Evolutionary conservation across 1,140 invertebrate genomes (phyloP).

Genomic region (Eulimnadia texana): DNA sequence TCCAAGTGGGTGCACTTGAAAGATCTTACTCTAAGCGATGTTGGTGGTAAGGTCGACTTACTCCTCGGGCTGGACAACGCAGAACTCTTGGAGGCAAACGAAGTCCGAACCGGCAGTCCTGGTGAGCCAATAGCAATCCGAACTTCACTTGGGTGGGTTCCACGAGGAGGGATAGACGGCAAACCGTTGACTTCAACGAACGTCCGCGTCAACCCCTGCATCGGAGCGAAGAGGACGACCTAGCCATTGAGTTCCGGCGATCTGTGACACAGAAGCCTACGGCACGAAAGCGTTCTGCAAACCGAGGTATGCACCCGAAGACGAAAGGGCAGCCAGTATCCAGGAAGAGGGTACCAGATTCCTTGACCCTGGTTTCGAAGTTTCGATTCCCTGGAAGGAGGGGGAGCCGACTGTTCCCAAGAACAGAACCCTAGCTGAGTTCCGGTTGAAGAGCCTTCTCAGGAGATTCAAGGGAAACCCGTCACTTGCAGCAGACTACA

Average conservation of each 20-base stretch:
- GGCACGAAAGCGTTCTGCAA: background rate
- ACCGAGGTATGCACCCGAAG: background rate
- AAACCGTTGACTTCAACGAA: background rate
- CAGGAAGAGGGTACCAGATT: background rate
- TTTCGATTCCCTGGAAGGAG: background rate
- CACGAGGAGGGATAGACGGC: background rate
- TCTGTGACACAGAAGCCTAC: background rate
- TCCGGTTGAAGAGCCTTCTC: background rate
- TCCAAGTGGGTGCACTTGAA: background rate
- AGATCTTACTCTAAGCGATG: conserved; percentile 1
- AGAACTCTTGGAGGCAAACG: background rate
- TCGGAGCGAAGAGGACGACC: no score
- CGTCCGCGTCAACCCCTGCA: background rate
- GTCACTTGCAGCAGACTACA: background rate
- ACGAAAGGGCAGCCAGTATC: background rate
- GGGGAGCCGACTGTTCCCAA: background rate
- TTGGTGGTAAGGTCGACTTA: conserved; percentile 1
- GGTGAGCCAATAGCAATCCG: background rate
- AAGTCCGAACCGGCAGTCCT: background rate
- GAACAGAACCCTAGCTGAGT: background rate
- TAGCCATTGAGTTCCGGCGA: background rate
- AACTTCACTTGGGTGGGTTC: conserved; percentile 2
- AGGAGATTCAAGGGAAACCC: background rate
- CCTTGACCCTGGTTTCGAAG: conserved; percentile 4
- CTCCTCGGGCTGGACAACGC: conserved; percentile 7